Conservation (phyloP, 2,888 invertebrate species). For the Drosophila buzzatii region DNA sequence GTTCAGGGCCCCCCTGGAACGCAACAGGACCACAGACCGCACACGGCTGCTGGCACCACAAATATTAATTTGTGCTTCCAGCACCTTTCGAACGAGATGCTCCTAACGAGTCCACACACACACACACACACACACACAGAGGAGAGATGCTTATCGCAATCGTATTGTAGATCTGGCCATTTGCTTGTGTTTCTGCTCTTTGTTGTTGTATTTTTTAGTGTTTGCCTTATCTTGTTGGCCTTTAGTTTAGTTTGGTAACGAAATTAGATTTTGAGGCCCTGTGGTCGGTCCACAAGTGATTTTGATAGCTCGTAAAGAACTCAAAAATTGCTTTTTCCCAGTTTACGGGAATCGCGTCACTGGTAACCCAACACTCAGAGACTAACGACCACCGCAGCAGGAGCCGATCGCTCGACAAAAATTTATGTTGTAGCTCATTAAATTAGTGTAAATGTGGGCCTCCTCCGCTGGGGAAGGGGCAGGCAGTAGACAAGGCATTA, state of each 20-base stretch:
- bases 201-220: slow-evolving; percentile 46
- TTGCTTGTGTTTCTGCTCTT: slow-evolving; percentile 35
- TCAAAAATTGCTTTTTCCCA: slow-evolving; percentile 58
- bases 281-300: slow-evolving; percentile 67
- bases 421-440: slow-evolving; percentile 80
- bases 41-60: slow-evolving; percentile 65
- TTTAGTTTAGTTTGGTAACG: slow-evolving; percentile 74
- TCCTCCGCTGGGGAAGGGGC: not conserved
- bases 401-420: slow-evolving; percentile 60
- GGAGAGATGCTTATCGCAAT: slow-evolving; percentile 56
- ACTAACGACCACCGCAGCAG: slow-evolving; percentile 66
- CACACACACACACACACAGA: slow-evolving; percentile 4
- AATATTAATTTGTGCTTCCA: slow-evolving; percentile 51
- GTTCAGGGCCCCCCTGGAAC: slow-evolving; percentile 35
- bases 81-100: slow-evolving; percentile 68
- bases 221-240: slow-evolving; percentile 65
- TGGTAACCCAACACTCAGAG: slow-evolving; percentile 32
- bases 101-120: slow-evolving; percentile 41
- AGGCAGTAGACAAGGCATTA: not conserved
- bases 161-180: slow-evolving; percentile 45
- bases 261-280: slow-evolving; percentile 83
- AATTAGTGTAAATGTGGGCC: slow-evolving; percentile 77
- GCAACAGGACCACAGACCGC: slow-evolving; percentile 66
- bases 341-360: slow-evolving; percentile 44
- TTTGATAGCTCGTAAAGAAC: slow-evolving; percentile 80